Evolutionary conservation across 1,140 invertebrate genomes (phyloP).

Genomic region (Leptinotarsa defecta): DNA sequence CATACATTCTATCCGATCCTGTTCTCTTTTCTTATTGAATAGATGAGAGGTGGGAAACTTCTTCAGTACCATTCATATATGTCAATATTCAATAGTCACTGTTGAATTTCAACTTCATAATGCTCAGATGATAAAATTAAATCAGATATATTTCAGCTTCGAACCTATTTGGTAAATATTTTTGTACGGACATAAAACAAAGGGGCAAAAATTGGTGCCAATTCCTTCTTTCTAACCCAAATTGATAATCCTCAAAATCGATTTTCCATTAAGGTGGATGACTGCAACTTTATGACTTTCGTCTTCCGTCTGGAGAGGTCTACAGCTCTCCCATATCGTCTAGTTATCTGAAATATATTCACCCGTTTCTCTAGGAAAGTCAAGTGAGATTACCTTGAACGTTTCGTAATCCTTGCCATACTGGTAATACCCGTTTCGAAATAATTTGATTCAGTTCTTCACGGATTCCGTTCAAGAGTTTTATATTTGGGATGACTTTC

Average conservation of each 20-base stretch:
- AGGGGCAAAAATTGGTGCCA: too few relatives aligned
- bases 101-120: too few relatives aligned
- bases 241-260: not conserved
- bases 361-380: not conserved
- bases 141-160: too few relatives aligned
- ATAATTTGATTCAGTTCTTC: not conserved
- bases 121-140: too few relatives aligned
- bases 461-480: not conserved
- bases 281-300: slow-evolving; percentile 1
- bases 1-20: too few relatives aligned
- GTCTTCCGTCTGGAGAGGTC: not conserved
- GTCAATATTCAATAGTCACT: too few relatives aligned
- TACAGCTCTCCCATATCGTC: not conserved
- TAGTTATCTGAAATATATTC: slow-evolving; percentile 1
- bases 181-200: too few relatives aligned
- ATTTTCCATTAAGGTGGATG: not conserved
- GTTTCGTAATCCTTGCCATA: not conserved
- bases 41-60: too few relatives aligned
- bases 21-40: too few relatives aligned
- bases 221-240: too few relatives aligned
- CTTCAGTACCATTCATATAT: too few relatives aligned
- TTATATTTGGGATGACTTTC: not conserved
- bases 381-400: slow-evolving; percentile 2
- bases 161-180: too few relatives aligned
- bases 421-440: not conserved